Percentiles rank a stretch among this genome's conserved stretches.
Evolutionary conservation across 92 coral and sea anemone genomes (phyloP).

Genomic region (Montipora capitata): DNA sequence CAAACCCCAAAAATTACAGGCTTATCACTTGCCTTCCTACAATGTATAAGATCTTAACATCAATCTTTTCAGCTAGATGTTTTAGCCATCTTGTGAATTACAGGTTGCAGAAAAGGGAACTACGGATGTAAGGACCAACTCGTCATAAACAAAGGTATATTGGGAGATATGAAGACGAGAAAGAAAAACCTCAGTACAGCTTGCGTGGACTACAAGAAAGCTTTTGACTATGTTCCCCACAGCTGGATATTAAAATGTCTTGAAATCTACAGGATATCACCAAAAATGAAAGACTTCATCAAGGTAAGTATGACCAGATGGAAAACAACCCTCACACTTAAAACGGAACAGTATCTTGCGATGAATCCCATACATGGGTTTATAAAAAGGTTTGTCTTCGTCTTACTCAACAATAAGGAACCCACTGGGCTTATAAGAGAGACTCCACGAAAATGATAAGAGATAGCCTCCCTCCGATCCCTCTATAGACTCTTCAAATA

Average conservation of each 20-base stretch:
- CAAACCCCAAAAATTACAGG: background rate
- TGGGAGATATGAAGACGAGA: background rate
- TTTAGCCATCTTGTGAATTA: background rate
- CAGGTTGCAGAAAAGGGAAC: background rate
- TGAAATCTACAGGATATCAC: background rate
- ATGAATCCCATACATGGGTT: background rate
- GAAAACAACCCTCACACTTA: background rate
- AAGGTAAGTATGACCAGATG: background rate
- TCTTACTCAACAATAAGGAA: too few relatives aligned
- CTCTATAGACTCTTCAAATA: too few relatives aligned
- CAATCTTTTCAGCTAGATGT: background rate
- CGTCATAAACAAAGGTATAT: background rate
- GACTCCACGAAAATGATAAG: too few relatives aligned
- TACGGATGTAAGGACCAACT: background rate
- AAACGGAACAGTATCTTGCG: background rate
- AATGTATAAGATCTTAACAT: background rate
- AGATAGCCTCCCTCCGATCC: too few relatives aligned
- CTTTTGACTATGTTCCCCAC: background rate
- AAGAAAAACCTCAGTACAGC: background rate
- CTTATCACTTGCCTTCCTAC: constrained; percentile 6
- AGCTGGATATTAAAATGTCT: background rate
- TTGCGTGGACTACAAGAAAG: background rate
- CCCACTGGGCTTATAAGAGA: too few relatives aligned
- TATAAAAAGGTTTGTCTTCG: too few relatives aligned
- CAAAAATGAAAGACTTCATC: background rate